Base-by-base conservation (phyloP, 2,113 vertebrate species). In the Phodopus roborovskii region DNA sequence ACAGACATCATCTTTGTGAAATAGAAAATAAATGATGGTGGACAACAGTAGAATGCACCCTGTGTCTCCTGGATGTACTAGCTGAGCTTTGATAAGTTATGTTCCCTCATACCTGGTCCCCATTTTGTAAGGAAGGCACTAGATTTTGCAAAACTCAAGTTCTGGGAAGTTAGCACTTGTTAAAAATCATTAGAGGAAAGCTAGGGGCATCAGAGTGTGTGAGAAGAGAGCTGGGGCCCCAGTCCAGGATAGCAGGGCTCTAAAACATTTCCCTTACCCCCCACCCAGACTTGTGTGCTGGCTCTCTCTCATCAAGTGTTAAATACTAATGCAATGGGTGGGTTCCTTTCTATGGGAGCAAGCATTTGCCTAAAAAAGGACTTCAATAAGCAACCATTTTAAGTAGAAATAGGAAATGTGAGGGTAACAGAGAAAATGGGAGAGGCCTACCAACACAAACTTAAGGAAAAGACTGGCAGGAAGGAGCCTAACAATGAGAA, bases 401-500 rank as follows among this genome's bases (percentile, higher is more conserved):
- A 77, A 90, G 60, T 92, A 42, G 96, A 97, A 92, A 39, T 92
- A 81, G 82, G 36, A 56, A 93, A 90, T 78, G 10, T 53, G 68
- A 96, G 56, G 8, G 36, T 15, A 53, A 48, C 33, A 86, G 39
- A 50, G 36, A 92, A 88, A 66, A 20, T 91, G 30, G 39, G 13
- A 86, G 66, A 83, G 28, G 60, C 79, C 70, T 93, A 95, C 22
- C 28, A 92, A 90, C 95, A 96, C 16, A 77, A 45, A 81, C 28
- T 81, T 58, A 91, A 30, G 64, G 22, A 62, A 92, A 83, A 94
- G 64, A 93, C 1, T 90, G 42, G 33, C 66, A 87, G n/a, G 42
- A 94, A 96, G 82, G 42, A 95, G 36, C 64, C 92, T 75, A 96
- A 95, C 88, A 91, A 96, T 91, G 87, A 96, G 88, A 91, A 95